Evolutionary conservation across 2,888 invertebrate species (phyloP).

Genomic region (Sycophila texana): DNA sequence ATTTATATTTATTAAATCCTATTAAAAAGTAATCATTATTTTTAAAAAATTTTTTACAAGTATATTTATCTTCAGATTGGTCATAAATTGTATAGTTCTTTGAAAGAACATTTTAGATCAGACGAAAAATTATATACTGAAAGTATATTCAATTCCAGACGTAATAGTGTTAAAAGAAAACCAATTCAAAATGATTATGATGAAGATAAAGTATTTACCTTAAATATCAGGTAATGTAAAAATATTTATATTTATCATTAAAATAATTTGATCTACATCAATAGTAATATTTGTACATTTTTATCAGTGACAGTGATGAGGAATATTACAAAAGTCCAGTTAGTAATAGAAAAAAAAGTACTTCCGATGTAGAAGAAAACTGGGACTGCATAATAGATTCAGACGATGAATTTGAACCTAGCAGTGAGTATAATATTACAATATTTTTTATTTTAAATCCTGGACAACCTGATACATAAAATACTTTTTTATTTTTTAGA

Average conservation of each 20-base stretch:
- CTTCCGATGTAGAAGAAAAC: conserved; percentile 41
- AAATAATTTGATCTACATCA: background rate
- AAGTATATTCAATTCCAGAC: background rate
- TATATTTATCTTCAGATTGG: conserved; percentile 39
- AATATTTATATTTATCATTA: background rate
- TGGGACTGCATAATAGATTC: conserved; percentile 46
- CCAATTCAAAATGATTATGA: background rate
- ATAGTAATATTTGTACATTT: too few relatives aligned
- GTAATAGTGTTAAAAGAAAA: background rate
- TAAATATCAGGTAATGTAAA: too few relatives aligned
- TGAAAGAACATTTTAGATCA: conserved; percentile 18
- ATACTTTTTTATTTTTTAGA: background rate
- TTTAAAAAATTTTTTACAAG: background rate
- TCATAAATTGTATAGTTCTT: conserved; percentile 21
- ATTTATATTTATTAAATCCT: conserved; percentile 1
- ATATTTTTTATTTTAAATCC: background rate
- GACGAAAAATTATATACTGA: background rate
- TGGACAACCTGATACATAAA: background rate
- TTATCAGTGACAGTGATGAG: conserved; percentile 7
- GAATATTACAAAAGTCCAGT: background rate
- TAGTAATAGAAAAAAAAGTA: background rate
- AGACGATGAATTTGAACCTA: conserved; percentile 54
- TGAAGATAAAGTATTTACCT: background rate
- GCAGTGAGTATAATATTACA: conserved; percentile 24
- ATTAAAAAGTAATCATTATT: background rate